phyloP scores from a whole-genome alignment of 2,797 vertebrate species.

The Sebastes oblongus region DNA sequence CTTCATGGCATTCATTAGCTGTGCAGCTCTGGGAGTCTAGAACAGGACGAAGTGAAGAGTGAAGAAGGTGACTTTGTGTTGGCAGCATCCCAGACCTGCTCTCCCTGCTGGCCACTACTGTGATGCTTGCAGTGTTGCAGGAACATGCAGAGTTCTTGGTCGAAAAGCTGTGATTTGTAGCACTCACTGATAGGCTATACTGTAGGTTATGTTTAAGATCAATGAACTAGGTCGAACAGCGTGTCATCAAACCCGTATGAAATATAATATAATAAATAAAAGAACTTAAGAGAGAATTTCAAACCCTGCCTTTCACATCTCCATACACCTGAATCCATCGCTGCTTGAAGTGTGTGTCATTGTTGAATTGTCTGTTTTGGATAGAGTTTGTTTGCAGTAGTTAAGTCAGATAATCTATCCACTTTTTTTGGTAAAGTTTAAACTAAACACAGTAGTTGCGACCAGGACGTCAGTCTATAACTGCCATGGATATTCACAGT shows the following conservation, averaged over 20 bases:
- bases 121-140: not conserved
- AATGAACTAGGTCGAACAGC: not conserved
- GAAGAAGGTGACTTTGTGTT: conserved; percentile 53
- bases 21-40: not conserved
- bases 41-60: conserved; percentile 21
- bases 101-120: not conserved
- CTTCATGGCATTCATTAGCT: conserved; percentile 37
- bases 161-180: not conserved
- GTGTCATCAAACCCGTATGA: not conserved
- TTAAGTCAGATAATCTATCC: not conserved
- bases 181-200: not conserved
- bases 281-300: too few species aligned
- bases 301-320: too few species aligned
- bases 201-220: not conserved
- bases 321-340: too few species aligned
- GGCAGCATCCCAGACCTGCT: conserved; percentile 25
- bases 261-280: not conserved
- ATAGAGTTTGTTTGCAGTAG: not conserved
- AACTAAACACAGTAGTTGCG: not conserved
- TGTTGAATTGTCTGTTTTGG: not conserved
- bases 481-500: not conserved
- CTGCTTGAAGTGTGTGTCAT: accelerated
- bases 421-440: not conserved
- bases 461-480: not conserved
- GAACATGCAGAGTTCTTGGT: not conserved